These are phyloP conservation scores for Helicoverpa zea DNA, from an alignment of 1,140 invertebrate genomes.

Conservation along the genomic window DNA sequence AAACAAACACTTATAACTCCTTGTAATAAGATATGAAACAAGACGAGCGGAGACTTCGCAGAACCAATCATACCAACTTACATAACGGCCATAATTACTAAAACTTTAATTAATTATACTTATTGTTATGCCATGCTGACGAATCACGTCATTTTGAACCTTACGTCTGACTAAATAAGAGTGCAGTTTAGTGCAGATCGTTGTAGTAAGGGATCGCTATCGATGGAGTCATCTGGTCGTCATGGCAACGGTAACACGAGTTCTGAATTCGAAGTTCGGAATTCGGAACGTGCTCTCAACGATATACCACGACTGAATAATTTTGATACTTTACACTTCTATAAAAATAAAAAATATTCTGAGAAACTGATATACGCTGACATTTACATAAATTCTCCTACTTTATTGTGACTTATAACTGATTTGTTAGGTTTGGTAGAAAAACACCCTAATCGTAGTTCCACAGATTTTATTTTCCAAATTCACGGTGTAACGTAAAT, in stretches of 20 bases:
- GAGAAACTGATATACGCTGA: neutral
- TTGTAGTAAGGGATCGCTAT: constrained; percentile 13
- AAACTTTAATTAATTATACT: constrained; percentile 49
- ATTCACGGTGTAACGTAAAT: neutral
- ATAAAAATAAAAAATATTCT: neutral
- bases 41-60: neutral
- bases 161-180: neutral
- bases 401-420: too few species aligned
- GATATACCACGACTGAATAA: neutral
- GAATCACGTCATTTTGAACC: neutral
- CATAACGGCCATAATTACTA: constrained; percentile 32
- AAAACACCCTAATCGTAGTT: too few species aligned
- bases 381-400: neutral
- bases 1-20: neutral
- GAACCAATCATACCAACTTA: constrained; percentile 28
- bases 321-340: constrained; percentile 32
- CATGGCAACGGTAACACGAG: constrained; percentile 45
- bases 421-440: too few species aligned
- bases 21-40: neutral
- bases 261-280: constrained; percentile 43
- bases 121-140: neutral
- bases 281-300: constrained; percentile 40
- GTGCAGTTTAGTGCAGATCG: neutral
- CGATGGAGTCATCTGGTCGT: constrained; percentile 43
- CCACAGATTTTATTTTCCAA: too few species aligned